These are phyloP conservation scores for Silvanus unidentatus DNA, from an alignment of 2,888 invertebrate species.

Conservation along the genomic window DNA sequence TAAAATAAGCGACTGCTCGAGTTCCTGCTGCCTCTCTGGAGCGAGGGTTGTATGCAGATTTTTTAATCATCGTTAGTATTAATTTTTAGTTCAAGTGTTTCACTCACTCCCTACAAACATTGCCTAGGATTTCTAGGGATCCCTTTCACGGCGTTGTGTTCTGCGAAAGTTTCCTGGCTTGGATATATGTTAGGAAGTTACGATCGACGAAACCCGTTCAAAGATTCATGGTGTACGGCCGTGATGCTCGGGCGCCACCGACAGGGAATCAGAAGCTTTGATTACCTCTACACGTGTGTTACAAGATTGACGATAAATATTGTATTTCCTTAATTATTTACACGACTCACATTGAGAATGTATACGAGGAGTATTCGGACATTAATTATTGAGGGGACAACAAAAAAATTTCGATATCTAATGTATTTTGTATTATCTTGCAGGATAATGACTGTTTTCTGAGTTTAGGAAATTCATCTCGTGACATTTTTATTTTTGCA, in stretches of 20 bases:
- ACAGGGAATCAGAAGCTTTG: conserved; percentile 17
- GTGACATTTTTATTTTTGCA: no score
- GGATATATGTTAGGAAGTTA: conserved; percentile 1
- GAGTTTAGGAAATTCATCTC: no score
- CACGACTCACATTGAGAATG: conserved; percentile 1
- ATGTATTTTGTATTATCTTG: no score
- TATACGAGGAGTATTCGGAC: no score
- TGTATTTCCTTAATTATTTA: conserved; percentile 12
- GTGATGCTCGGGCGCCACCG: conserved; percentile 12
- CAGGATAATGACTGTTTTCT: no score
- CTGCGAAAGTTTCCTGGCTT: background rate
- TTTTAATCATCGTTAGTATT: conserved; percentile 36
- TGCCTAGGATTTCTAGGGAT: no score
- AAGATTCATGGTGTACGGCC: conserved; percentile 20
- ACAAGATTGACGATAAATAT: conserved; percentile 21
- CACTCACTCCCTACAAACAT: conserved; percentile 8
- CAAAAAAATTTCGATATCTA: no score
- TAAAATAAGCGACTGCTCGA: conserved; percentile 27
- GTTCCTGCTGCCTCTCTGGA: conserved; percentile 13
- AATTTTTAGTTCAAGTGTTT: conserved; percentile 30
- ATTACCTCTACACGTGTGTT: conserved; percentile 22
- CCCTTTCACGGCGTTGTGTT: no score
- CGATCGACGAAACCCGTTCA: conserved; percentile 17
- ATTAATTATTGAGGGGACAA: no score
- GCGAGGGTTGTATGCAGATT: conserved; percentile 31